Percentiles rank a stretch among this genome's conserved stretches.
These are phyloP conservation scores for Latrodectus geometricus DNA, from an alignment of 1,140 invertebrate genomes.

Conservation along the genomic window DNA sequence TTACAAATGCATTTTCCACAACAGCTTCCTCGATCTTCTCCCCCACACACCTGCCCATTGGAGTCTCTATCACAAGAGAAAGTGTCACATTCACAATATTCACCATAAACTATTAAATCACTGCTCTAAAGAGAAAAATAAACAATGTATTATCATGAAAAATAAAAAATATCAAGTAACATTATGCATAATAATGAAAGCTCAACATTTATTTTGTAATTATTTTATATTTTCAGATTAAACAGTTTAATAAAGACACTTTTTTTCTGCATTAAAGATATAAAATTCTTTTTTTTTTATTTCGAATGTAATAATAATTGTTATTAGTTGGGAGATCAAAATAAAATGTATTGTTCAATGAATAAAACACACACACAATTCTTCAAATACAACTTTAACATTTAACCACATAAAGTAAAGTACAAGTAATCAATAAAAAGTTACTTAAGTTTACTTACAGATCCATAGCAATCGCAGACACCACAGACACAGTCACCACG, in stretches of 20 bases:
- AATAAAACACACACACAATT: no score
- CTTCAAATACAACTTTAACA: not conserved
- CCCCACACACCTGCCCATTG: slow-evolving; percentile 83
- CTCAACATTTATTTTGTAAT: no score
- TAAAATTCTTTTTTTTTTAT: no score
- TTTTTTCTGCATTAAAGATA: no score
- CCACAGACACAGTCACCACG: slow-evolving; percentile 77
- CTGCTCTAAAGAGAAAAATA: slow-evolving; percentile 67
- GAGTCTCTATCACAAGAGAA: slow-evolving; percentile 86
- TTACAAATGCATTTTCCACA: slow-evolving; percentile 84
- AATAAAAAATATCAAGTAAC: not conserved
- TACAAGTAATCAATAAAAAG: not conserved
- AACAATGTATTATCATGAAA: not conserved
- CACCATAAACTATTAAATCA: slow-evolving; percentile 73
- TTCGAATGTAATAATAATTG: no score
- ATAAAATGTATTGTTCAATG: no score
- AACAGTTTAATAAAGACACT: no score
- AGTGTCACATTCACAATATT: slow-evolving; percentile 93
- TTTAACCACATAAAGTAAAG: not conserved
- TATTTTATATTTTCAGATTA: no score
- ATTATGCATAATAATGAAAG: no score
- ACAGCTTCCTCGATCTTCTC: slow-evolving; percentile 66
- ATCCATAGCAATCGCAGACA: slow-evolving; percentile 69
- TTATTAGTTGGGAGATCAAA: no score
- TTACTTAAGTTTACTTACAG: slow-evolving; percentile 5